Evolutionary conservation across 2,113 vertebrate genomes (phyloP).

Genomic region (Pteronura brasiliensis): DNA sequence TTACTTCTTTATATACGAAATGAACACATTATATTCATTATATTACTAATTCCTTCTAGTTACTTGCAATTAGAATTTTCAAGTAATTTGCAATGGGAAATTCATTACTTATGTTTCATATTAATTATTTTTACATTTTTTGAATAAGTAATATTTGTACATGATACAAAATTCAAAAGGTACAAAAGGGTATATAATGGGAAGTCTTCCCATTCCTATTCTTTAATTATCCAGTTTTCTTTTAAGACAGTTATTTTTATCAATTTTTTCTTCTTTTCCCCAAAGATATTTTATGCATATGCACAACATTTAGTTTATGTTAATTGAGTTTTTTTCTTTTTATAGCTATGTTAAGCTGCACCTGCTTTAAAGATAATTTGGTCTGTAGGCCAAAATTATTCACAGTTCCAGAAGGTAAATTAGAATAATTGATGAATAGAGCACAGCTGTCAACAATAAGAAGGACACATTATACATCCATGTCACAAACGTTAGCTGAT

Average conservation of each 20-base stretch:
- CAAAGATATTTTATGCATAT: neutral
- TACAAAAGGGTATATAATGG: neutral
- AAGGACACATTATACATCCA: neutral
- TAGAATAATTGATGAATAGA: conserved; percentile 31
- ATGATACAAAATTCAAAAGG: conserved; percentile 6
- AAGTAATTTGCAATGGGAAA: conserved; percentile 1
- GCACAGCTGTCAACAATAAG: conserved; percentile 31
- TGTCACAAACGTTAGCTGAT: neutral
- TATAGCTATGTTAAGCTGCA: conserved; percentile 26
- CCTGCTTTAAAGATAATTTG: conserved; percentile 35
- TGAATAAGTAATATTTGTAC: neutral
- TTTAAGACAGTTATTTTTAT: neutral
- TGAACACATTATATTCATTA: neutral
- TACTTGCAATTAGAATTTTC: neutral
- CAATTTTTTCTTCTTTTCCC: neutral
- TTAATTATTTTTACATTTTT: neutral
- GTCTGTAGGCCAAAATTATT: conserved; percentile 28
- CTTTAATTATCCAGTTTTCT: neutral
- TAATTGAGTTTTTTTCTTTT: conserved; percentile 10
- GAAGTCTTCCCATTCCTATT: neutral
- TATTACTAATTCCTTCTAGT: neutral
- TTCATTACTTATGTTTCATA: neutral
- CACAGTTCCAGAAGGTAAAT: conserved; percentile 42
- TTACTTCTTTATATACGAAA: neutral
- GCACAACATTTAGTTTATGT: neutral